Base-by-base conservation (phyloP, 2,888 invertebrate genomes). In the Tipula unca region DNA sequence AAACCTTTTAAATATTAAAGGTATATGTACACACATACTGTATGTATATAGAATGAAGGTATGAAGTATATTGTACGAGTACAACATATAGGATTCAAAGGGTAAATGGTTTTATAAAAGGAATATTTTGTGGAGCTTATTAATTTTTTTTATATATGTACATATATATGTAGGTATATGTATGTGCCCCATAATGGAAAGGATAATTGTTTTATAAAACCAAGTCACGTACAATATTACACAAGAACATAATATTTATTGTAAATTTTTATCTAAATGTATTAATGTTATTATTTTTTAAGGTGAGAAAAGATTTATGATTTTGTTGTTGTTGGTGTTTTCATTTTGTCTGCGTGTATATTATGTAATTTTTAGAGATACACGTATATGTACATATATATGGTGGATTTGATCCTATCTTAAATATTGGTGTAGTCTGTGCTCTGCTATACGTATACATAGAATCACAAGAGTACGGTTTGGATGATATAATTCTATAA, bases 191-290 rank as follows among this genome's bases (percentile, higher is more conserved):
- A 69, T 69, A 69, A 69, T 69, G 69, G 69, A 69, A 69, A 69
- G 69, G 69, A 69, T 69, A 69, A 69, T 69, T 69, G 69, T 69
- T 69, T 69, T 69, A 69, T 69, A 69, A 69, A 69, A 69, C 69
- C 69, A 69, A 69, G 69, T 69, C 69, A 69, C 69, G 69, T 69
- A 69, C 69, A 69, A 69, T 69, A 69, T 69, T 69, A 69, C 69
- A 69, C 69, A 69, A 69, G 69, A 69, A 69, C 69, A 69, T 69
- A 69, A 69, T 69, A 69, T 69, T 69, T 69, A 69, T 69, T 69
- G 69, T 69, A 69, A 69, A 20, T 69, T 69, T 69, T 48, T 69
- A 69, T 69, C 69, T 69, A 69, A 69, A 69, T 69, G 69, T 69
- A 20, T 69, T 69, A 69, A 69, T 69, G 69, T 69, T 69, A 69